Conservation (phyloP, 2,113 vertebrate species). For the Oophaga pumilio region DNA sequence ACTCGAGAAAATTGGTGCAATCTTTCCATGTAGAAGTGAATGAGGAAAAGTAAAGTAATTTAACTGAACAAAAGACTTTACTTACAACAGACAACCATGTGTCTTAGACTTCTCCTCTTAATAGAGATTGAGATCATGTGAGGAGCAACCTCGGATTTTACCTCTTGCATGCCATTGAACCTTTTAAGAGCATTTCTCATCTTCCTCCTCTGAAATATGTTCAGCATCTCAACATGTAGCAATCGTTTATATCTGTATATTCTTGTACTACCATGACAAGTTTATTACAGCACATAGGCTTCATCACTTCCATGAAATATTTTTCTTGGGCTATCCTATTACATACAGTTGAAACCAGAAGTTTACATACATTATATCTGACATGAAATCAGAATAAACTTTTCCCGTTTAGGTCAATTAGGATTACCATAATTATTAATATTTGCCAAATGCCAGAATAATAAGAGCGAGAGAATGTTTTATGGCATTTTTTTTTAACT, state of each 20-base stretch:
- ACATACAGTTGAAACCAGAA: not conserved
- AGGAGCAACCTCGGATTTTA: conserved; percentile 15
- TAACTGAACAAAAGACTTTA: conserved; percentile 23
- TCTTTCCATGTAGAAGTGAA: conserved; percentile 5
- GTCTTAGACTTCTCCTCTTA: conserved; percentile 2
- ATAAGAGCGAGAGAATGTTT: no score
- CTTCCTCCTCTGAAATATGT: not conserved
- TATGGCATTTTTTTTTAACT: no score
- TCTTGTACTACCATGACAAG: not conserved
- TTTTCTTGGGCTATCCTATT: not conserved
- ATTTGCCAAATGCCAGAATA: no score
- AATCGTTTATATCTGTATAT: not conserved
- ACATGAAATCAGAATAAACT: no score
- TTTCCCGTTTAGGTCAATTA: no score
- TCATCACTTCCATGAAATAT: no score
- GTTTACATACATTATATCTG: no score
- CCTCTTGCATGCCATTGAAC: not conserved
- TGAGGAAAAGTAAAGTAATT: conserved; percentile 32
- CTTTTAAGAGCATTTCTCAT: not conserved
- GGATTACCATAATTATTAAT: no score
- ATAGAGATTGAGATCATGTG: conserved; percentile 16
- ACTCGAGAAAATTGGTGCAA: conserved; percentile 48
- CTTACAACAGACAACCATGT: conserved; percentile 14
- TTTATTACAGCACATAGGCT: not conserved
- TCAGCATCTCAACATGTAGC: not conserved